phyloP scores from a whole-genome alignment of 2,797 vertebrate genomes.

The Ctenopoma kingsleyae region DNA sequence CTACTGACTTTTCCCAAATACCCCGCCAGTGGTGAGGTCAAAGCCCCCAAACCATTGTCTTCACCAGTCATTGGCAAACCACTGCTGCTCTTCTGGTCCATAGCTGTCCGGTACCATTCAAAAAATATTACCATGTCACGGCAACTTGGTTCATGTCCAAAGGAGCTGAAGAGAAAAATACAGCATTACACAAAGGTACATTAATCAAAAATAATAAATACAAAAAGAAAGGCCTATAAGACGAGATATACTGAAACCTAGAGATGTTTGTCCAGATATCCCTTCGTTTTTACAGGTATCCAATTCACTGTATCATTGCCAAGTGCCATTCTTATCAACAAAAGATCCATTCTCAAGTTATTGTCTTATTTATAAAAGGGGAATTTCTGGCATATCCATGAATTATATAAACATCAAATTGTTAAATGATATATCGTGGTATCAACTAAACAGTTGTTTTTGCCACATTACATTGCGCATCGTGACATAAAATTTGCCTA shows the following conservation, averaged over 20 bases:
- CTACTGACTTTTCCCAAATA: constrained; percentile 99
- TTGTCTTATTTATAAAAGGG: too few relatives aligned
- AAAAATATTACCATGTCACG: constrained; percentile 90
- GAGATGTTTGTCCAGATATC: too few relatives aligned
- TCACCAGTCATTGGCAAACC: constrained; percentile 93
- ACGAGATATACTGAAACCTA: too few relatives aligned
- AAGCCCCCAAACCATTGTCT: constrained; percentile 93
- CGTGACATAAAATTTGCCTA: neutral
- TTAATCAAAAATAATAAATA: constrained; percentile 18
- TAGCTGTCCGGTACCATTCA: constrained; percentile 87
- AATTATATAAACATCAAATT: too few relatives aligned
- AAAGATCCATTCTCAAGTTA: too few relatives aligned
- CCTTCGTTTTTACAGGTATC: too few relatives aligned
- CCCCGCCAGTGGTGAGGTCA: constrained; percentile 93
- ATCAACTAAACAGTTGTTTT: neutral
- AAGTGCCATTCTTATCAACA: too few relatives aligned
- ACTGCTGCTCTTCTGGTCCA: constrained; percentile 89
- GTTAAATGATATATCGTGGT: too few relatives aligned
- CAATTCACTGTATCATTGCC: too few relatives aligned
- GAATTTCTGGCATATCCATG: too few relatives aligned
- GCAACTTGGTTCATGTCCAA: constrained; percentile 85
- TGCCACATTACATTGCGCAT: too few relatives aligned
- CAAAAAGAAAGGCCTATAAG: neutral
- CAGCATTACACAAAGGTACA: constrained; percentile 14
- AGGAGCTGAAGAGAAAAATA: constrained; percentile 83